Conservation (phyloP, 2,113 vertebrate genomes). For the Rhinopomastus cyanomelas region DNA sequence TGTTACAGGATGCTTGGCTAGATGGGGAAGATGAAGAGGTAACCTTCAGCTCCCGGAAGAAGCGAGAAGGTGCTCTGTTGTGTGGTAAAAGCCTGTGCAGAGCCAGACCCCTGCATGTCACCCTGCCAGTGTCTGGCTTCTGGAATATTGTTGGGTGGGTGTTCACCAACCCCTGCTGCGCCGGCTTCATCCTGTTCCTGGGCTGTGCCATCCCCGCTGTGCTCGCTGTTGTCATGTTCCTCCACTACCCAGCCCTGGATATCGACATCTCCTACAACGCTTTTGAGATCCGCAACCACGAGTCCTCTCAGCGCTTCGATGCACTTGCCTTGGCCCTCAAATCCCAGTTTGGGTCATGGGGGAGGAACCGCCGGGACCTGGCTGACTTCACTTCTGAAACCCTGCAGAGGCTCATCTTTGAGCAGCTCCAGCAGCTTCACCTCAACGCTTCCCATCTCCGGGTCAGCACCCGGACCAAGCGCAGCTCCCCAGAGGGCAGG, state of each 20-base stretch:
- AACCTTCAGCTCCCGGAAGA: slow-evolving; percentile 32
- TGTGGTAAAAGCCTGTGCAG: slow-evolving; percentile 67
- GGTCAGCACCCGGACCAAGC: background rate
- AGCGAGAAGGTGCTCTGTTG: slow-evolving; percentile 18
- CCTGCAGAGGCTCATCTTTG: slow-evolving; percentile 83
- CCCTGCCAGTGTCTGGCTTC: slow-evolving; percentile 60
- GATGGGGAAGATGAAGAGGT: slow-evolving; percentile 80
- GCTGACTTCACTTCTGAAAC: slow-evolving; percentile 83
- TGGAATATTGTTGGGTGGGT: slow-evolving; percentile 90
- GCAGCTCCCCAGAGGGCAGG: background rate
- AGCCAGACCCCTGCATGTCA: slow-evolving; percentile 30
- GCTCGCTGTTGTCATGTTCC: slow-evolving; percentile 89
- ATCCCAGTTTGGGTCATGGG: slow-evolving; percentile 94
- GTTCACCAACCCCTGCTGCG: slow-evolving; percentile 88
- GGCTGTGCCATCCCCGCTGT: slow-evolving; percentile 84
- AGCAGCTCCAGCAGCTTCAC: slow-evolving; percentile 78
- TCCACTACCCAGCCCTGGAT: slow-evolving; percentile 91
- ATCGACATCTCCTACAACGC: slow-evolving; percentile 98
- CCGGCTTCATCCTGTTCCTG: slow-evolving; percentile 81
- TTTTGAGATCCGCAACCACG: slow-evolving; percentile 96
- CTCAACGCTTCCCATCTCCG: slow-evolving; percentile 22
- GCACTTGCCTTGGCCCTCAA: slow-evolving; percentile 90
- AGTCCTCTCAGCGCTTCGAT: slow-evolving; percentile 92
- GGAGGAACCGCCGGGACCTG: slow-evolving; percentile 85
- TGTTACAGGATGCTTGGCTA: slow-evolving; percentile 83